These are phyloP conservation scores for Antechinus stuartii DNA, from an alignment of 2,113 vertebrate species.

Conservation along the genomic window DNA sequence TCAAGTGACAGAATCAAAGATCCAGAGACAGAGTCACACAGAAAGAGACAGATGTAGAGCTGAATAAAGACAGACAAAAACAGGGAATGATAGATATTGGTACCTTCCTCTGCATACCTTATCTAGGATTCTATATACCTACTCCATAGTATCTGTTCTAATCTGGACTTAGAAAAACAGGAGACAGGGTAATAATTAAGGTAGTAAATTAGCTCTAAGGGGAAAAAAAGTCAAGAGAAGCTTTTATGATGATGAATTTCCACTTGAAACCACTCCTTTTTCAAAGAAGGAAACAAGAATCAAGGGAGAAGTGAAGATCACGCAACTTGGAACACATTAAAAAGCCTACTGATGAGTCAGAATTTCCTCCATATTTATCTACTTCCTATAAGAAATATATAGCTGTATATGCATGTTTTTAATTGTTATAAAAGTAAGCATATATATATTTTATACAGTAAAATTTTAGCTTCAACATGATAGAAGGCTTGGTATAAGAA, in stretches of 20 bases:
- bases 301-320: not conserved
- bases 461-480: not conserved
- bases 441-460: not conserved
- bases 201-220: not conserved
- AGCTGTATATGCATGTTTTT: not conserved
- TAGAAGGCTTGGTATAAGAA: not conserved
- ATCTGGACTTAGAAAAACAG: not conserved
- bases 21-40: not conserved
- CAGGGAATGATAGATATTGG: not conserved
- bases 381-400: not conserved
- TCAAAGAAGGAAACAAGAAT: not conserved
- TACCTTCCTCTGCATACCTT: not conserved
- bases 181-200: not conserved
- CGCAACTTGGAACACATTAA: not conserved
- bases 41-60: no score
- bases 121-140: not conserved
- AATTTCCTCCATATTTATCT: not conserved
- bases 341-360: not conserved
- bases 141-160: not conserved
- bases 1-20: not conserved
- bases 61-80: not conserved
- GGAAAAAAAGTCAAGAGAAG: not conserved
- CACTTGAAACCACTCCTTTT: not conserved
- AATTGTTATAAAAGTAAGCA: not conserved
- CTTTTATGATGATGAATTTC: not conserved